These are phyloP conservation scores for Brienomyrus brachyistius DNA, from an alignment of 2,113 vertebrate genomes.

Conservation along the genomic window DNA sequence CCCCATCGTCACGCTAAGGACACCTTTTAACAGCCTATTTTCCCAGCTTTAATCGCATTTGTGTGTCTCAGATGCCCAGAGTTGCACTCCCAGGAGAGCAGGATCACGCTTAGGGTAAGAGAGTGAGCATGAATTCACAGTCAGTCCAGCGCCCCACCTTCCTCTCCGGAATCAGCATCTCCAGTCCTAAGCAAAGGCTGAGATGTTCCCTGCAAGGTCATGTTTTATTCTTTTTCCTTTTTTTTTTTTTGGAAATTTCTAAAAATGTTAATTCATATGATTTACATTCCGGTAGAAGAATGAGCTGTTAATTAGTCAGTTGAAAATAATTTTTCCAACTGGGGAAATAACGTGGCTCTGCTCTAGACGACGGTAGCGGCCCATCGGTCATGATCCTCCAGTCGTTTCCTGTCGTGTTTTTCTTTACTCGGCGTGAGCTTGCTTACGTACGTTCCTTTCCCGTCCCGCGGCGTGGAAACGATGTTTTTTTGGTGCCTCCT, in stretches of 20 bases:
- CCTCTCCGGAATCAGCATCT: not conserved
- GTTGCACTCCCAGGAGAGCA: not conserved
- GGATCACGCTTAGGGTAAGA: not conserved
- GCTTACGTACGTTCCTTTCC: not conserved
- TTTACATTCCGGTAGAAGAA: constrained; percentile 11
- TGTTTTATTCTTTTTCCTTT: not conserved
- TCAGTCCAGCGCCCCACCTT: not conserved
- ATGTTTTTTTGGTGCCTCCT: not conserved
- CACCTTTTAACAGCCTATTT: not conserved
- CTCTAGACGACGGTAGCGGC: not conserved
- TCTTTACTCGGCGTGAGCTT: not conserved
- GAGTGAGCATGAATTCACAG: not conserved
- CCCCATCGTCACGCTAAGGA: not conserved
- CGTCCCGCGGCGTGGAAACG: not conserved
- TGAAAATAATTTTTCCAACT: not conserved
- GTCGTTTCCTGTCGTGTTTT: not conserved
- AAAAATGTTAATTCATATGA: constrained; percentile 10
- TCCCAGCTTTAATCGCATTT: not conserved
- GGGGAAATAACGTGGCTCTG: not conserved
- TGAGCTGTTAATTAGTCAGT: not conserved
- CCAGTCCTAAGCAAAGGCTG: not conserved
- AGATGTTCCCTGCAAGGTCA: not conserved
- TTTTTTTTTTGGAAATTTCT: not conserved
- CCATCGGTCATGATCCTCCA: not conserved
- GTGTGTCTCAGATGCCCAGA: not conserved